Conservation (phyloP, 2,888 invertebrate genomes). For the Epinotia bilunana region DNA sequence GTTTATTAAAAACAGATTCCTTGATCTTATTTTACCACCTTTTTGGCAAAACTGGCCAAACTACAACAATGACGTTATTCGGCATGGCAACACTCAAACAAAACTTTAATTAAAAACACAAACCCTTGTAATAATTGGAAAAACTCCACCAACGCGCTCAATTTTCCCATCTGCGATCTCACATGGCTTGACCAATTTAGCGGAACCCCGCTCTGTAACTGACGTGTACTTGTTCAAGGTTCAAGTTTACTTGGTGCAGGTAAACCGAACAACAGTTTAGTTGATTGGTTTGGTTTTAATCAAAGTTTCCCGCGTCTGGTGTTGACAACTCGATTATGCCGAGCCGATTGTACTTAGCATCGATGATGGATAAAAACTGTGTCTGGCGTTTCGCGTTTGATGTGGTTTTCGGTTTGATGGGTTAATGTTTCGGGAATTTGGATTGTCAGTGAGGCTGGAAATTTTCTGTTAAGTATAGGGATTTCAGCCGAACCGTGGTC, state of each 20-base stretch:
- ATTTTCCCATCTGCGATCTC: constrained; percentile 40
- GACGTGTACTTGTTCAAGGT: neutral
- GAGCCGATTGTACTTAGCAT: constrained; percentile 56
- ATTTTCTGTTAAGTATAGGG: no score
- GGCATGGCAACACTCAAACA: constrained; percentile 15
- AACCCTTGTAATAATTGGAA: constrained; percentile 38
- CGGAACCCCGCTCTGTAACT: neutral
- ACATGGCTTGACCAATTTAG: constrained; percentile 29
- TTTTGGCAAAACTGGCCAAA: no score
- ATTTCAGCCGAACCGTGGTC: no score
- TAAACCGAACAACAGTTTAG: constrained; percentile 48
- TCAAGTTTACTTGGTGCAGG: constrained; percentile 44
- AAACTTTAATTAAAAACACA: constrained; percentile 35
- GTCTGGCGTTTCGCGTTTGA: constrained; percentile 46
- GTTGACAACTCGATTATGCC: constrained; percentile 64
- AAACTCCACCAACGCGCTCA: constrained; percentile 15
- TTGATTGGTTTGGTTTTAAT: constrained; percentile 62
- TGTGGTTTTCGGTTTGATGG: constrained; percentile 16
- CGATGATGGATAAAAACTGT: constrained; percentile 60
- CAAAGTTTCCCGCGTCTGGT: constrained; percentile 59
- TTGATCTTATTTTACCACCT: no score
- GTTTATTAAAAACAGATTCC: no score
- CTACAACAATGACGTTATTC: neutral
- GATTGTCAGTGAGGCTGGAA: neutral
- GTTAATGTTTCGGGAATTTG: neutral